Conservation (phyloP, 2,113 vertebrate genomes). For the Aphelocoma coerulescens region DNA sequence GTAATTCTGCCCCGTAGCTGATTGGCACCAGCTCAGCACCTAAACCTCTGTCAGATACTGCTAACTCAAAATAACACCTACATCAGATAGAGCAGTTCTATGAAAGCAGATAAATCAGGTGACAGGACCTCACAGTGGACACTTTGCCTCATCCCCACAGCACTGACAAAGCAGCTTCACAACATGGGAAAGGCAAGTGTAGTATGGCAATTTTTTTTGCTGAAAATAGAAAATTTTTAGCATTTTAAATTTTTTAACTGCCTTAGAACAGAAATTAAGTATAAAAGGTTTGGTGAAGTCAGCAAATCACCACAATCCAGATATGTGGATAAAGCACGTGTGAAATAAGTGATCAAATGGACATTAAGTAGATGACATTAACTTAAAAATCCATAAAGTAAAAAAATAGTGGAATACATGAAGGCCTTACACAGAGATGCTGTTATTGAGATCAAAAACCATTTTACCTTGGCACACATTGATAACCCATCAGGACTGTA, state of each 20-base stretch:
- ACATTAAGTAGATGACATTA: neutral
- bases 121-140: neutral
- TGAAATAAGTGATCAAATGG: neutral
- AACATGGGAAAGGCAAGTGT: accelerated
- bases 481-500: neutral
- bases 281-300: neutral
- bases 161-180: neutral
- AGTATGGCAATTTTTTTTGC: neutral
- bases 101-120: neutral
- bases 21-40: neutral
- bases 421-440: neutral
- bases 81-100: neutral
- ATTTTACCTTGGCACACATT: neutral
- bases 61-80: neutral
- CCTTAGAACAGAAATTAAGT: neutral
- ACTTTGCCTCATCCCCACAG: neutral
- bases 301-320: neutral
- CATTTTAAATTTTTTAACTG: neutral
- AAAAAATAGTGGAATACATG: neutral
- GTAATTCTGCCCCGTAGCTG: neutral
- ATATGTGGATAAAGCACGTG: neutral
- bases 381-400: constrained; percentile 1
- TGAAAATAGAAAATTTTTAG: neutral
- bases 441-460: constrained; percentile 10
- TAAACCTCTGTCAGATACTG: neutral